Base-by-base conservation (phyloP, 2,113 vertebrate genomes). In the Cnemophilus loriae region DNA sequence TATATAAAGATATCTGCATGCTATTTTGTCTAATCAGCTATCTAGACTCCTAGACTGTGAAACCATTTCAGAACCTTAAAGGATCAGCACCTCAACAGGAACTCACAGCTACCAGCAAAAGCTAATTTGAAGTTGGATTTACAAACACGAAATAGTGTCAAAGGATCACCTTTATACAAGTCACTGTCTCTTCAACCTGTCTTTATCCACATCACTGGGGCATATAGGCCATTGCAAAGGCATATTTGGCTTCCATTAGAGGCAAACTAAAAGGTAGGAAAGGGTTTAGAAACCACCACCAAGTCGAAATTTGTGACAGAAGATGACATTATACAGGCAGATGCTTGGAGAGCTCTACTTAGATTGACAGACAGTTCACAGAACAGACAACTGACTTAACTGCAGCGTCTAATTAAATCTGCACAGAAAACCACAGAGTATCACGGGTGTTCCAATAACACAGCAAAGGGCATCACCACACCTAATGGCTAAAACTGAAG, bases 1-100 rank as follows among this genome's bases (percentile, higher is more conserved):
- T 84, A 93, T 81, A 97, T 91, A 96, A 97, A 98, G 96, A 96
- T 96, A 98, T 97, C 39, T 78, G 92, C 90, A 97, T 95, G 87
- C 67, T 95, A 90, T 96, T 97, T 97, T 95, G 90, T 96, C 96
- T 97, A 91, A 92, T 96, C 78, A 88, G 88, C 93, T 93, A 95
- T 78, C 76, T 64, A 86, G 67, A 49, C 21, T 50, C 41, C 76
- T 64, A 86, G 67, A 49, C 21, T 50, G 37, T n/a, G 42, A 61
- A 84, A 85, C 47, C 47, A 39, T 21, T 63, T 24, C 59, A 47
- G 71, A 90, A 86, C 16, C 22, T 33, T 52, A 61, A 70, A 80
- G 35, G 47, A 88, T 32, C 17, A 78, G 60, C 13, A 71, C 15
- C 19, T 69, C 69, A 78, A 68, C 4, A 35, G 28, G 35, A 83